Evolutionary conservation across 1,140 invertebrate genomes (phyloP).

Genomic region (Cherax destructor): DNA sequence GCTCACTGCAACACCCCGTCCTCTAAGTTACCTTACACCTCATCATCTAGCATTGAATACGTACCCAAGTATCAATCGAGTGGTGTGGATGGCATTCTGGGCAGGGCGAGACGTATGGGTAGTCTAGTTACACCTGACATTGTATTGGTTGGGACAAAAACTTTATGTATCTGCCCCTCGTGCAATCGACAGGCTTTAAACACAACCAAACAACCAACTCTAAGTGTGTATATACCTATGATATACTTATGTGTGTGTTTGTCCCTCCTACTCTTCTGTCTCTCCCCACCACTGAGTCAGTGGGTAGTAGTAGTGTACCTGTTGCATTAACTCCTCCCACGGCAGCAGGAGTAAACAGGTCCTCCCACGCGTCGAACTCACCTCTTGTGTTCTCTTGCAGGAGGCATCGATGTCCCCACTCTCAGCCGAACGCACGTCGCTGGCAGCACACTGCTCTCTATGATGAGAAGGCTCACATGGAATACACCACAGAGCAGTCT

Average conservation of each 20-base stretch:
- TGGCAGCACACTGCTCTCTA: constrained; percentile 50
- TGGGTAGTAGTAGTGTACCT: neutral
- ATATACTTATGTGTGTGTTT: neutral
- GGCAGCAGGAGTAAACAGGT: neutral
- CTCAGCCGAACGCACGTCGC: constrained; percentile 37
- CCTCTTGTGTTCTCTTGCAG: neutral
- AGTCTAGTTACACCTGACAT: no score
- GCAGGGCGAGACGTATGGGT: no score
- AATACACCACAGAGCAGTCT: constrained; percentile 49
- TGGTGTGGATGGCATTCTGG: no score
- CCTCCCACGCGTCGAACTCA: neutral
- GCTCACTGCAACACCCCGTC: no score
- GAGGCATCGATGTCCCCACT: constrained; percentile 63
- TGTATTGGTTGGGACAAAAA: no score
- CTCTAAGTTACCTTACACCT: no score
- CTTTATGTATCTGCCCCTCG: no score
- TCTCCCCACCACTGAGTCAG: neutral
- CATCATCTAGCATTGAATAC: no score
- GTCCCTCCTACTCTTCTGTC: neutral
- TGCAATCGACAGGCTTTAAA: no score
- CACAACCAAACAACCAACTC: no score
- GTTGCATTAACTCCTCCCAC: neutral
- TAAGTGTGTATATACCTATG: no score
- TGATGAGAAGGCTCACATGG: constrained; percentile 33
- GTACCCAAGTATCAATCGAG: no score